phyloP scores from a whole-genome alignment of 2,797 vertebrate species.

The Malurus splendens region DNA sequence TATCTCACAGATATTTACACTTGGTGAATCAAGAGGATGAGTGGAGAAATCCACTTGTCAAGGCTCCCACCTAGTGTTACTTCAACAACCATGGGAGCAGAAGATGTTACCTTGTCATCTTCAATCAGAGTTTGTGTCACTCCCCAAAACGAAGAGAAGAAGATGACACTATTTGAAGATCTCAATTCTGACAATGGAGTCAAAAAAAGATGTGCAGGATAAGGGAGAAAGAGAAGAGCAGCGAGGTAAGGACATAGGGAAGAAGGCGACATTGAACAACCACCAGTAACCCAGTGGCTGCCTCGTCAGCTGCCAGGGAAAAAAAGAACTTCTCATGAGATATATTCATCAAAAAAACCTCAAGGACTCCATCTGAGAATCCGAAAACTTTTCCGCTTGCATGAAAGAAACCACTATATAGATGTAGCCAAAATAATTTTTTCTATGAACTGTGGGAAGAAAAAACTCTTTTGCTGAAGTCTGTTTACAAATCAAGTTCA shows the following conservation, averaged over 20 bases:
- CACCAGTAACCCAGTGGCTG: background rate
- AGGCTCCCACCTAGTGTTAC: background rate
- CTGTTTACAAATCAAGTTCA: background rate
- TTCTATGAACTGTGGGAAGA: background rate
- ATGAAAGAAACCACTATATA: conserved; percentile 36
- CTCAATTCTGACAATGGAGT: background rate
- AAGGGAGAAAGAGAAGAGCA: background rate
- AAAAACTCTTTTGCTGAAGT: background rate
- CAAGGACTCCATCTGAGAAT: conserved; percentile 23
- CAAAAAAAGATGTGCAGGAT: background rate
- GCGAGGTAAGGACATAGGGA: fast-evolving
- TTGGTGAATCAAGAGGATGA: background rate
- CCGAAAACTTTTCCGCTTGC: background rate
- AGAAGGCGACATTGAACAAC: background rate
- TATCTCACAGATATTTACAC: background rate
- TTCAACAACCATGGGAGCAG: background rate
- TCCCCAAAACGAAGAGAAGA: background rate
- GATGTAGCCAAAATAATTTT: background rate
- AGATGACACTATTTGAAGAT: background rate
- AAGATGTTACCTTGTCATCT: background rate
- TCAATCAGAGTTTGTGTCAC: background rate
- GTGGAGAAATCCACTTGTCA: fast-evolving
- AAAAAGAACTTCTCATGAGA: conserved; percentile 4
- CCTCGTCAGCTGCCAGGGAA: background rate
- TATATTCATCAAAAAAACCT: conserved; percentile 47